Evolutionary conservation across 2,888 invertebrate species (phyloP).

Genomic region (Meteorus colon): DNA sequence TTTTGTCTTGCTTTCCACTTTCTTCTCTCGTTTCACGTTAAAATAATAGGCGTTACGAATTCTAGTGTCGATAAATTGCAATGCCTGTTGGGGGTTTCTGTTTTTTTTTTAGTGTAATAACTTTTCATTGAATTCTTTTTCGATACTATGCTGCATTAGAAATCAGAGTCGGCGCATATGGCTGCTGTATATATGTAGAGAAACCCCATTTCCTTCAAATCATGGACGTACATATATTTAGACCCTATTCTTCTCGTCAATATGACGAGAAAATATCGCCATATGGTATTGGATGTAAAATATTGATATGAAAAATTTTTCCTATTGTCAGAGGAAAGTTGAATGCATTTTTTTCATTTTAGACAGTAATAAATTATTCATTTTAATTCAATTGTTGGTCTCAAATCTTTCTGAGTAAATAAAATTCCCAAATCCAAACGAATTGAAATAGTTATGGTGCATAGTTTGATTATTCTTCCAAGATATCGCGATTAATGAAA

Average conservation of each 20-base stretch:
- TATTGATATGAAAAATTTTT: too few species aligned
- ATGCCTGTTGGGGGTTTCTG: neutral
- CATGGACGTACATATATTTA: neutral
- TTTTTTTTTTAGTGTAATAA: neutral
- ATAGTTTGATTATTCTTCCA: too few species aligned
- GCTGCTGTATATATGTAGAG: neutral
- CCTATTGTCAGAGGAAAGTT: too few species aligned
- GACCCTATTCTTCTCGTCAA: neutral
- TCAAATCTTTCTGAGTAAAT: too few species aligned
- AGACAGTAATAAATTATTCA: too few species aligned
- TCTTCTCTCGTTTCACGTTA: neutral
- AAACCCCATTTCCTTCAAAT: neutral
- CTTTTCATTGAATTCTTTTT: neutral
- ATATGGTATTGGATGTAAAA: too few species aligned
- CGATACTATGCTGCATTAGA: neutral
- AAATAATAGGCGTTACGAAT: slow-evolving; percentile 35
- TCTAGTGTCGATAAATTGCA: slow-evolving; percentile 32
- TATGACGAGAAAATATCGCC: neutral
- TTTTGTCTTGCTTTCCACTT: neutral
- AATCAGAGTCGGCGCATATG: slow-evolving; percentile 1
- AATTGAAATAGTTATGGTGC: too few species aligned
- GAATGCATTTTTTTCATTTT: too few species aligned
- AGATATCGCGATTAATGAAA: too few species aligned
- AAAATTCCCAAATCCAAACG: too few species aligned
- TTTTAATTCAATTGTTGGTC: too few species aligned